Evolutionary conservation across 2,113 vertebrate species (phyloP).

Genomic region (Anhinga anhinga): DNA sequence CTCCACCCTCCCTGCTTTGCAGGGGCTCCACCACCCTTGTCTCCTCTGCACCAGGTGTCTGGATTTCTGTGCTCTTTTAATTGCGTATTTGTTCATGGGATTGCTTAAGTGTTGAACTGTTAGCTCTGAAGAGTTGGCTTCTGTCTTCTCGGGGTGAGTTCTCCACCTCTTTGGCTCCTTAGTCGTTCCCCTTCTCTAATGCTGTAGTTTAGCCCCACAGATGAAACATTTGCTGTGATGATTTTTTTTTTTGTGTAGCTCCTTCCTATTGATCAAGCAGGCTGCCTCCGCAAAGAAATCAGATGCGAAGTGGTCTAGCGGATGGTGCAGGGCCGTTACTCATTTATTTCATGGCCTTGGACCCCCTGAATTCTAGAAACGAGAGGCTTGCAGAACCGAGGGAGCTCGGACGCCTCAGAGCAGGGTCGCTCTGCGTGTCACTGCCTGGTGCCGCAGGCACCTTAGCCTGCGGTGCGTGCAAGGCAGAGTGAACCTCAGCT

Average conservation of each 20-base stretch:
- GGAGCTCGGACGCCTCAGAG: not conserved
- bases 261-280: not conserved
- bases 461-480: fast-evolving
- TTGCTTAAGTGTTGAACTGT: not conserved
- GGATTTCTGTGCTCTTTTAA: not conserved
- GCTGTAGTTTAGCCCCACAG: not conserved
- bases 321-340: not conserved
- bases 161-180: not conserved
- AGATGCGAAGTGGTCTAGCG: fast-evolving
- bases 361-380: not conserved
- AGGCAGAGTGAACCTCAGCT: not conserved
- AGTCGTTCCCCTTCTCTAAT: not conserved
- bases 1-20: not conserved
- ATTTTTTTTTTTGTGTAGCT: not conserved
- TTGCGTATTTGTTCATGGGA: not conserved
- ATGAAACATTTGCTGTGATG: not conserved
- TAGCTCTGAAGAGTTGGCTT: not conserved
- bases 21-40: too few relatives aligned
- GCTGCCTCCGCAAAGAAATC: not conserved
- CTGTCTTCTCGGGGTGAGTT: not conserved
- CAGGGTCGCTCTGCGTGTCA: fast-evolving
- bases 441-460: not conserved
- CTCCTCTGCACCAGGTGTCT: not conserved
- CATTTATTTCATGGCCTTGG: not conserved
- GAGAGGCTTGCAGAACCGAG: not conserved